These are phyloP conservation scores for Xiphophorus hellerii DNA, from an alignment of 2,113 vertebrate species.

Conservation along the genomic window DNA sequence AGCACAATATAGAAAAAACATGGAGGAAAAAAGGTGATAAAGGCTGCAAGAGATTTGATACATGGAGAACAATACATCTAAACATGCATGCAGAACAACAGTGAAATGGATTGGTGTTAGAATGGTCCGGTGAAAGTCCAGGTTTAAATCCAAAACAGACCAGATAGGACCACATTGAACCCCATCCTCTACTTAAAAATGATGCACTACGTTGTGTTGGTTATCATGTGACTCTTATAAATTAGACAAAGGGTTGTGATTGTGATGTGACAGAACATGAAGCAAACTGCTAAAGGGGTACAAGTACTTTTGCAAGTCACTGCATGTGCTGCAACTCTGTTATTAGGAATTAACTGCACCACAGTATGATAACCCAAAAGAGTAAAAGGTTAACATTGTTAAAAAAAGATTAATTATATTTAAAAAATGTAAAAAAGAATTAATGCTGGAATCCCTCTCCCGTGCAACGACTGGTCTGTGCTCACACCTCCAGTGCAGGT, in stretches of 20 bases:
- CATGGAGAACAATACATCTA: background rate
- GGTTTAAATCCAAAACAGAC: no score
- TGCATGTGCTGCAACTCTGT: constrained; percentile 15
- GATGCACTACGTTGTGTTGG: background rate
- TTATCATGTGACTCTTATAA: background rate
- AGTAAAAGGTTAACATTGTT: constrained; percentile 60
- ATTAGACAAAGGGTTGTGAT: background rate
- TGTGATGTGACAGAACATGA: background rate
- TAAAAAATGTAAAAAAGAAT: constrained; percentile 49
- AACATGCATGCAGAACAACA: background rate
- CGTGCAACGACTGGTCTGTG: constrained; percentile 45
- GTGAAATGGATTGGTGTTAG: background rate
- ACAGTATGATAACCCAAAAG: constrained; percentile 42
- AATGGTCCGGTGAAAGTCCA: background rate
- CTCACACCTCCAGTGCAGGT: constrained; percentile 57
- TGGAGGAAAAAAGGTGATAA: background rate
- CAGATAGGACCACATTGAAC: background rate
- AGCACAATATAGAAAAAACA: background rate
- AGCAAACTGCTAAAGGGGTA: background rate
- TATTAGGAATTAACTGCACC: constrained; percentile 33
- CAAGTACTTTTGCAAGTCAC: background rate
- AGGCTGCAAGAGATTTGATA: background rate
- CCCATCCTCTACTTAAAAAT: background rate
- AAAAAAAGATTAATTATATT: constrained; percentile 64
- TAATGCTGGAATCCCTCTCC: constrained; percentile 63